Percentiles rank a stretch among this genome's conserved stretches.
These are phyloP conservation scores for Scomber scombrus DNA, from an alignment of 2,113 vertebrate genomes.

Conservation along the genomic window DNA sequence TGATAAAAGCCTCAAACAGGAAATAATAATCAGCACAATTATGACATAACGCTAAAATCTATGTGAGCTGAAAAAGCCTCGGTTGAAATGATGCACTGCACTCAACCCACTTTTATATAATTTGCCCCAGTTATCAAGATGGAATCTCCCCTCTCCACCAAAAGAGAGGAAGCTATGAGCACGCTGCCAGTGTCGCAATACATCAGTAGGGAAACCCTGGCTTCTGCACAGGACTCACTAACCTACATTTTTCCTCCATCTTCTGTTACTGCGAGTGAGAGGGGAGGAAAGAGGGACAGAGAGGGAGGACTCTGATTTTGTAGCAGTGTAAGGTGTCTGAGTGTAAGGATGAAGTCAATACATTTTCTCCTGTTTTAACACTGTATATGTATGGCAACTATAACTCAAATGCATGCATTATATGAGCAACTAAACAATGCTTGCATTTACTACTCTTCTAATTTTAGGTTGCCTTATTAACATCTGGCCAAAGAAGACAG, in stretches of 20 bases:
- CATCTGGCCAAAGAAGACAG: no score
- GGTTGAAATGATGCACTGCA: background rate
- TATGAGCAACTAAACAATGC: no score
- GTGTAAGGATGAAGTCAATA: no score
- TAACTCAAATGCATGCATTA: no score
- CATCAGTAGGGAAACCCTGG: slow-evolving; percentile 10
- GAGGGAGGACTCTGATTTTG: background rate
- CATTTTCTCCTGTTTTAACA: no score
- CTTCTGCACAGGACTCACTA: slow-evolving; percentile 30
- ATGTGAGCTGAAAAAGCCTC: background rate
- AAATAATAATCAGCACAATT: slow-evolving; percentile 34
- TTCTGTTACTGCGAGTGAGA: background rate
- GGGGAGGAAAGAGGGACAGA: background rate
- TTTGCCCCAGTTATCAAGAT: background rate
- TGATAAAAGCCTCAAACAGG: slow-evolving; percentile 38
- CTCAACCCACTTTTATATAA: background rate
- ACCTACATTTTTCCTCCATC: slow-evolving; percentile 65
- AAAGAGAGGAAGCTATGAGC: slow-evolving; percentile 14
- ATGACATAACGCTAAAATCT: background rate
- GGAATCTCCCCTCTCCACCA: background rate
- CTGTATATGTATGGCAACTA: no score
- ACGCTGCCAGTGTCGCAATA: background rate
- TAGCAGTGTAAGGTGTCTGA: background rate
- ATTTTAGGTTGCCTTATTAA: no score
- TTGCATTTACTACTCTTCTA: no score